Conservation (phyloP, 2,797 vertebrate species). For the Rhynchotus rufescens region DNA sequence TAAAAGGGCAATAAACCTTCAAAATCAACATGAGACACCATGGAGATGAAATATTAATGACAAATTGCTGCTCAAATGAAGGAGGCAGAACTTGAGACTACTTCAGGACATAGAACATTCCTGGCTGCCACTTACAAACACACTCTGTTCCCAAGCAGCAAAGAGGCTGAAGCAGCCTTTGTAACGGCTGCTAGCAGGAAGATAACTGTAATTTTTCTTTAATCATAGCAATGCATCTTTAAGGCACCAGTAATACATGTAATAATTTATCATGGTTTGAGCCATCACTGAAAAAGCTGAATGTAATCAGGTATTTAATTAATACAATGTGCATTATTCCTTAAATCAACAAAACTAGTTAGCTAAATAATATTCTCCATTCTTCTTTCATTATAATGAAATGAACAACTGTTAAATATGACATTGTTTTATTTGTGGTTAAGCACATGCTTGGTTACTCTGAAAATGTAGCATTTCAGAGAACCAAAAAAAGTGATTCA, state of each 20-base stretch:
- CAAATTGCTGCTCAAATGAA: background rate
- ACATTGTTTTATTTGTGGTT: background rate
- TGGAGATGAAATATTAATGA: background rate
- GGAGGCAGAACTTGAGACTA: background rate
- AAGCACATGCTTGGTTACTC: background rate
- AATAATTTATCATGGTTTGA: background rate
- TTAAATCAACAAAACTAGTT: conserved; percentile 16
- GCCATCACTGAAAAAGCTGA: background rate
- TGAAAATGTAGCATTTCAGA: background rate
- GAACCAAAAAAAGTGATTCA: background rate
- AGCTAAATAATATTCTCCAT: conserved; percentile 38
- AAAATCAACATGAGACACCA: background rate
- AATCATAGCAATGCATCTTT: background rate
- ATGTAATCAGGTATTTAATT: conserved; percentile 32
- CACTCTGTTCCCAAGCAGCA: background rate
- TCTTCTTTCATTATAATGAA: background rate
- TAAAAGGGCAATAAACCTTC: background rate
- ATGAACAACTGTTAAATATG: background rate
- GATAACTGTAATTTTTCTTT: background rate
- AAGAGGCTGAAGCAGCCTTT: background rate
- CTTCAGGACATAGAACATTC: background rate
- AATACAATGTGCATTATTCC: background rate
- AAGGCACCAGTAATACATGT: background rate
- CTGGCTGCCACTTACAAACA: background rate
- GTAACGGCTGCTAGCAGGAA: background rate